phyloP scores from a whole-genome alignment of 1,140 invertebrate genomes.

The Drosophila mauritiana region DNA sequence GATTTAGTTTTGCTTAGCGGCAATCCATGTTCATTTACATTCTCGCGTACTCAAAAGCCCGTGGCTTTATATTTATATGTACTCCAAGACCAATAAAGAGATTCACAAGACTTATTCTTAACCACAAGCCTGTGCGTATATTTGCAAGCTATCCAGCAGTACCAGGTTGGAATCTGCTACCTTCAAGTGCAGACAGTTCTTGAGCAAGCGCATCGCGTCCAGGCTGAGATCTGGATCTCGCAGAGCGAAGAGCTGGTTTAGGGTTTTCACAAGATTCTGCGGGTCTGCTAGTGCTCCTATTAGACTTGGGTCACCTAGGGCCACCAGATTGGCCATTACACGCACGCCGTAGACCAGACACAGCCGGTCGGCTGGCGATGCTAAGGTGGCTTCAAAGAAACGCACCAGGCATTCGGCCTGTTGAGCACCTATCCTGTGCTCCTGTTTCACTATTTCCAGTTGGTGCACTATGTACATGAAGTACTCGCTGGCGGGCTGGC shows the following conservation, averaged over 20 bases:
- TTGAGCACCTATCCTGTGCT: constrained; percentile 1
- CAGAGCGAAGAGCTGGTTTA: constrained; percentile 62
- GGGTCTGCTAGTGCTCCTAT: constrained; percentile 2
- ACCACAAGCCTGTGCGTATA: constrained; percentile 17
- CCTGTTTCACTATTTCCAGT: constrained; percentile 31
- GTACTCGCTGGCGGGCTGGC: constrained; percentile 48
- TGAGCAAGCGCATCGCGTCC: constrained; percentile 51
- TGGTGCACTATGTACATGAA: constrained; percentile 65
- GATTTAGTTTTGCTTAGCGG: not conserved
- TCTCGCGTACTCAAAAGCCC: constrained; percentile 12
- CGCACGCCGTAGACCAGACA: constrained; percentile 54
- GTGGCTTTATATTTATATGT: constrained; percentile 3
- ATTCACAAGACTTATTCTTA: constrained; percentile 21
- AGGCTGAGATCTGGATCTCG: constrained; percentile 17
- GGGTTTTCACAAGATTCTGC: constrained; percentile 2
- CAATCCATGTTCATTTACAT: constrained; percentile 2
- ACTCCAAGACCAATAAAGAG: constrained; percentile 26
- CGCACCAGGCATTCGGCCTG: constrained; percentile 30
- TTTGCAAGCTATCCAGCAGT: constrained; percentile 32
- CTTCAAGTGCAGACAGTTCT: constrained; percentile 28
- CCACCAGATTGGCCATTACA: constrained; percentile 61
- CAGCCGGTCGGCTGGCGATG: constrained; percentile 1
- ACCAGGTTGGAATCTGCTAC: constrained; percentile 15
- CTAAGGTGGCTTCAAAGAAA: constrained; percentile 24
- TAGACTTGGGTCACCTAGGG: constrained; percentile 3